Percentiles rank a stretch among this genome's conserved stretches.
phyloP scores from a whole-genome alignment of 1,140 invertebrate genomes.

The Magallana ariakensis region DNA sequence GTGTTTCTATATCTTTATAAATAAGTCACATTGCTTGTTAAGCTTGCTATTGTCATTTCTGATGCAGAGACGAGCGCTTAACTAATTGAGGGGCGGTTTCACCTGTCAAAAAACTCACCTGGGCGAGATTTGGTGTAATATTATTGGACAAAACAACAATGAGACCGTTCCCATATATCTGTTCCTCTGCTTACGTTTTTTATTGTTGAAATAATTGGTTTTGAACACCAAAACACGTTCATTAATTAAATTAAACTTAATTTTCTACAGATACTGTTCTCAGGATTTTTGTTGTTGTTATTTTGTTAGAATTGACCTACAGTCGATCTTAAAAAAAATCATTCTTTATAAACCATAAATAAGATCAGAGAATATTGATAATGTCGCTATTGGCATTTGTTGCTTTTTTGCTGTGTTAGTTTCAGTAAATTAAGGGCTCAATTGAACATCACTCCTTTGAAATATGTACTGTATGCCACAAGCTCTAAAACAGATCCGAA shows the following conservation, averaged over 20 bases:
- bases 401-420: background rate
- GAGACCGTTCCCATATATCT: constrained; percentile 7
- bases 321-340: too few species aligned
- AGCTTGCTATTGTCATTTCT: constrained; percentile 9
- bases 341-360: too few species aligned
- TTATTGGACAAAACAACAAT: background rate
- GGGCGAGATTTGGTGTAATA: background rate
- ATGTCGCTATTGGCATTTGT: background rate
- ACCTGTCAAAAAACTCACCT: constrained; percentile 18
- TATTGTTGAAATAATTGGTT: background rate
- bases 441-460: background rate
- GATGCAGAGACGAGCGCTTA: constrained; percentile 27
- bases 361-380: background rate
- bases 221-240: constrained; percentile 15
- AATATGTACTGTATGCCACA: background rate
- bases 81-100: constrained; percentile 13
- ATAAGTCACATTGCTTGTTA: constrained; percentile 31
- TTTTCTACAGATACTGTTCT: background rate
- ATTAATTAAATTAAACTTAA: constrained; percentile 2
- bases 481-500: background rate
- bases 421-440: background rate
- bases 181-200: background rate
- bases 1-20: constrained; percentile 22
- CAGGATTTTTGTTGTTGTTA: background rate
- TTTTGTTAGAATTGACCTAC: background rate